Evolutionary conservation across 2,113 vertebrate species (phyloP).

Genomic region (human): GRCh38 chr11:37549001-37549500

Average conservation of each 20-base stretch:
- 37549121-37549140: neutral
- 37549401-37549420: neutral
- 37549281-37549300: constrained; percentile 38
- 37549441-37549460: neutral
- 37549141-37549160: neutral
- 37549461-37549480: neutral
- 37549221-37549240: constrained; percentile 54
- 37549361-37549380: neutral
- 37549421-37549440: neutral
- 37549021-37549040: neutral
- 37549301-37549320: constrained; percentile 41
- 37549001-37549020: neutral
- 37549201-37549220: constrained; percentile 39
- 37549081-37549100: neutral
- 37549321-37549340: constrained; percentile 41
- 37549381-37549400: neutral
- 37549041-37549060: constrained; percentile 1
- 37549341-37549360: neutral
- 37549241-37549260: constrained; percentile 56
- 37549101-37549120: neutral
- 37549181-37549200: neutral
- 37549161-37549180: constrained; percentile 32
- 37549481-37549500: neutral
- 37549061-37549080: neutral
- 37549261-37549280: constrained; percentile 51